These are phyloP conservation scores for Gonioctena quinquepunctata DNA, from an alignment of 1,140 invertebrate genomes.

Conservation along the genomic window DNA sequence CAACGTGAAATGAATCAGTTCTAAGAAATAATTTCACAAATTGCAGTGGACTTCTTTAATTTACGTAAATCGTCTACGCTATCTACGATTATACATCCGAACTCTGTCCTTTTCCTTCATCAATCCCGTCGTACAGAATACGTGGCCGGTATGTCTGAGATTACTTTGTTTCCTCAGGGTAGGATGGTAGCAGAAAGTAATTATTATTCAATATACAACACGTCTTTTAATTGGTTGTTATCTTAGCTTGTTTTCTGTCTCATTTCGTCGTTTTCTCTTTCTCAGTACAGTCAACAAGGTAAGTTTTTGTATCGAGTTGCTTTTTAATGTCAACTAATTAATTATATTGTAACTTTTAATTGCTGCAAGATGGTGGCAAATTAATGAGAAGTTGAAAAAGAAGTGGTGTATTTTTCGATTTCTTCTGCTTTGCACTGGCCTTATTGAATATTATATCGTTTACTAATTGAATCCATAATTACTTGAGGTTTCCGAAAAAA, in stretches of 20 bases:
- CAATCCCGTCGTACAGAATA: too few species aligned
- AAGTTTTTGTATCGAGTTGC: conserved; percentile 28
- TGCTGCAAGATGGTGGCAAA: conserved; percentile 27
- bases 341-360: conserved; percentile 39
- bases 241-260: conserved; percentile 36
- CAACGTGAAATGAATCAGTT: conserved; percentile 24
- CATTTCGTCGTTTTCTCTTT: conserved; percentile 31
- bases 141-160: background rate
- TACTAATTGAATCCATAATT: too few species aligned
- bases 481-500: too few species aligned
- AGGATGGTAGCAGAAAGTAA: conserved; percentile 42
- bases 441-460: too few species aligned
- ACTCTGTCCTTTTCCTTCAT: background rate
- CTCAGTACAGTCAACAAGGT: conserved; percentile 22
- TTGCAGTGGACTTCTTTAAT: conserved; percentile 49
- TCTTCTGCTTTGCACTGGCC: too few species aligned
- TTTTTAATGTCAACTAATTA: conserved; percentile 36
- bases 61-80: conserved; percentile 20
- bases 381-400: background rate
- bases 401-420: background rate
- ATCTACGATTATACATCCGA: background rate
- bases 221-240: conserved; percentile 54
- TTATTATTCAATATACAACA: conserved; percentile 53
- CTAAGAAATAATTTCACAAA: conserved; percentile 53
- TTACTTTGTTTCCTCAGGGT: background rate